Conservation (phyloP, 2,113 vertebrate species). For the Lagopus leucura region DNA sequence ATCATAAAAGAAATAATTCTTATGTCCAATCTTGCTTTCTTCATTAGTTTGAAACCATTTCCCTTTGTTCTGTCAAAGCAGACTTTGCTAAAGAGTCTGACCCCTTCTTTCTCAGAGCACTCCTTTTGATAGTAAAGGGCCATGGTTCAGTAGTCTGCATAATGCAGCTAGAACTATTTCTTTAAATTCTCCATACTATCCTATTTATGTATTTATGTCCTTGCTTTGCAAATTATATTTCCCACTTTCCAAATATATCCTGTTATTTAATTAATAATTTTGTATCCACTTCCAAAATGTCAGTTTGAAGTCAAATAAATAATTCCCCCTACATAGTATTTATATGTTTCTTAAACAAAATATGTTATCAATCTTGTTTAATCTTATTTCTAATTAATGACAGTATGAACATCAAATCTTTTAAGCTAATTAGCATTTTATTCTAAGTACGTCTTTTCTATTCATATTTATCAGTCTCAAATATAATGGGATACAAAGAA, state of each 20-base stretch:
- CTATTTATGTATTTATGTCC: background rate
- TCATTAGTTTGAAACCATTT: too few species aligned
- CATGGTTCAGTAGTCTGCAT: background rate
- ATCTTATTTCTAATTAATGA: background rate
- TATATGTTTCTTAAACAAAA: background rate
- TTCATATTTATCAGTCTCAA: background rate
- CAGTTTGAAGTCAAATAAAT: background rate
- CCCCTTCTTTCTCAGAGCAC: too few species aligned
- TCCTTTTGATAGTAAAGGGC: too few species aligned
- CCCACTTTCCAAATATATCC: background rate
- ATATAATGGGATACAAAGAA: background rate
- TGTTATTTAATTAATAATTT: constrained; percentile 11
- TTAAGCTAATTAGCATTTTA: background rate
- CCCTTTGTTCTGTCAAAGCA: too few species aligned
- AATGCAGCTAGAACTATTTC: background rate
- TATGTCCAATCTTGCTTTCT: too few species aligned
- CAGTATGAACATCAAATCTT: background rate
- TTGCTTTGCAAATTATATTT: constrained; percentile 1
- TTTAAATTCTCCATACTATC: background rate
- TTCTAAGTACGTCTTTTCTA: background rate
- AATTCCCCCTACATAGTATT: background rate
- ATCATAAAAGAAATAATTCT: background rate
- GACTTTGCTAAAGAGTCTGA: too few species aligned
- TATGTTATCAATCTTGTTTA: background rate
- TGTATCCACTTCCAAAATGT: constrained; percentile 1